Evolutionary conservation across 2,888 invertebrate species (phyloP).

Genomic region (Linnaemya vulpina): DNA sequence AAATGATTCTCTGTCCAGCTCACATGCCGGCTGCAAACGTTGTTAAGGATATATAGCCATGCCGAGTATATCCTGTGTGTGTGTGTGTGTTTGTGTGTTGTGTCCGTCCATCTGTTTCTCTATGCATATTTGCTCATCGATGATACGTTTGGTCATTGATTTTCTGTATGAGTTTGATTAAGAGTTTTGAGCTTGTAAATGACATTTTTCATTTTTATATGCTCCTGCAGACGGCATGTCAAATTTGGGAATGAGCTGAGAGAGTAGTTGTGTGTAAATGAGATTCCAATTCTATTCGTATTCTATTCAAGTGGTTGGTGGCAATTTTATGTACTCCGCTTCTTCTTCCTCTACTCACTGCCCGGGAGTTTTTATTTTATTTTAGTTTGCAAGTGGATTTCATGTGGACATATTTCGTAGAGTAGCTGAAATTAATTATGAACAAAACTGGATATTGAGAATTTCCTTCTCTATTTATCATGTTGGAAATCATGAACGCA

Average conservation of each 20-base stretch:
- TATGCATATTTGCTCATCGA: constrained; percentile 48
- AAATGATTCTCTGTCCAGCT: constrained; percentile 6
- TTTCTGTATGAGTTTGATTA: constrained; percentile 72
- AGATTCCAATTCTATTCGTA: constrained; percentile 39
- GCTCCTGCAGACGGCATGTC: constrained; percentile 25
- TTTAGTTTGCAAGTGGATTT: not conserved
- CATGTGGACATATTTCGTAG: constrained; percentile 1
- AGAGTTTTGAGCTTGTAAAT: constrained; percentile 70
- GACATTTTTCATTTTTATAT: constrained; percentile 65
- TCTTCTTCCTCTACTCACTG: not conserved
- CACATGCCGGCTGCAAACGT: constrained; percentile 29
- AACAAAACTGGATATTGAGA: constrained; percentile 59
- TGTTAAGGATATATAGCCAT: constrained; percentile 34
- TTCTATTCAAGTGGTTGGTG: constrained; percentile 46
- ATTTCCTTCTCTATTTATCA: constrained; percentile 54
- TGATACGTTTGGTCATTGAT: constrained; percentile 71
- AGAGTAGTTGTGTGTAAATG: not conserved
- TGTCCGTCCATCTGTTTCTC: not conserved
- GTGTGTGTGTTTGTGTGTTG: too few relatives aligned
- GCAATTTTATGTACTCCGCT: constrained; percentile 34
- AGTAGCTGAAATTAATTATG: constrained; percentile 47
- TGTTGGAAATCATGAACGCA: not conserved
- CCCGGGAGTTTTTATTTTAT: not conserved
- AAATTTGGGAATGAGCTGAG: constrained; percentile 29
- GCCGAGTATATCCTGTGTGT: constrained; percentile 28